Base-by-base conservation (phyloP, 2,113 vertebrate species). In the Apteryx mantelli region DNA sequence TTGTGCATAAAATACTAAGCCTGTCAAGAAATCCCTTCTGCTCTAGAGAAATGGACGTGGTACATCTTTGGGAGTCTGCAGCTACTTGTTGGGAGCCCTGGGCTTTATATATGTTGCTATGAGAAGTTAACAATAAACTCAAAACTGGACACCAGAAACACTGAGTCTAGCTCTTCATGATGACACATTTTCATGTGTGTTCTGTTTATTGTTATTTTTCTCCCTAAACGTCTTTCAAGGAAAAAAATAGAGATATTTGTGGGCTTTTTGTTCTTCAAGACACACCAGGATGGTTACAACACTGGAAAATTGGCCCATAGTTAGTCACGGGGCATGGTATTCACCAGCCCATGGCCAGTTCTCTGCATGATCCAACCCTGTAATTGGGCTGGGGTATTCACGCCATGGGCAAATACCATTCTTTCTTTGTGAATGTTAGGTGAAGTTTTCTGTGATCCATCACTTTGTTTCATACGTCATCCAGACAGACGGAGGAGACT, bases 131-230 rank as follows among this genome's bases (percentile, higher is more conserved):
- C 25, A 81, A 73, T n/a, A 82, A 64, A 53, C 15, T 30, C 3
- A 3, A 32, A 80, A 53, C 18, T 48, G 85, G 1, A 0, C 42
- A 36, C 30, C 60, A 86, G 55, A 89, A 89, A 28, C 11, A 25
- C 48, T 18, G 3, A 28, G 50, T 42, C 24, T 53, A 22, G 9
- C 34, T 70, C 1, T 53, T 14, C 17, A 8, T 25, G 16, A 32
- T 0, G 0, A 44, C 0, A 0, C 5, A 17, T 53, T 95, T 91
- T 66, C 28, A 8, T 5, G 7, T 58, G 34, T n/a, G 26, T 78
- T 74, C 75, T 78, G 5, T 56, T 80, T 64, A 50, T 11, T 24
- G 14, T 9, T 3, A 18, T 68, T 70, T 91, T 2, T 44, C 10
- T 80, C 34, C 14, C 32, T 68, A 55, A 71, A 91, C 60, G 8